Evolutionary conservation across 2,888 invertebrate species (phyloP).

Genomic region (Leptinotarsa rubiginosa): DNA sequence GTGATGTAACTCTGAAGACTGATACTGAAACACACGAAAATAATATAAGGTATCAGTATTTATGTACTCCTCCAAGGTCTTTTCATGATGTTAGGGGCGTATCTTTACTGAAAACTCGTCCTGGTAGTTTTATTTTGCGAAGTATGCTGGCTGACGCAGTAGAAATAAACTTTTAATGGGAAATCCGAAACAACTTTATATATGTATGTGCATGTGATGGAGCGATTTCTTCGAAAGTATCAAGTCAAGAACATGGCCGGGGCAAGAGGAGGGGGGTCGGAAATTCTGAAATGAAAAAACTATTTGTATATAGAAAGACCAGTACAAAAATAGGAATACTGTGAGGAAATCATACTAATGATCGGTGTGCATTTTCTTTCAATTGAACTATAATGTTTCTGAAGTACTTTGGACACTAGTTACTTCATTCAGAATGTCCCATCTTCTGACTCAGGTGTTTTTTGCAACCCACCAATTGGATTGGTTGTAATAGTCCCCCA

Average conservation of each 20-base stretch:
- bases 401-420: no score
- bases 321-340: no score
- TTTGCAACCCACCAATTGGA: no score
- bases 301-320: no score
- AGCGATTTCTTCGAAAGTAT: not conserved
- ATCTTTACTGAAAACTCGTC: constrained; percentile 12
- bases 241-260: not conserved
- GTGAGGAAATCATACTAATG: no score
- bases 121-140: constrained; percentile 9
- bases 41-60: constrained; percentile 7
- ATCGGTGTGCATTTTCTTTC: no score
- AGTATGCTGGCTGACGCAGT: constrained; percentile 16
- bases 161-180: not conserved
- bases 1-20: not conserved
- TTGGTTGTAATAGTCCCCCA: no score
- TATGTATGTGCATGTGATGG: not conserved
- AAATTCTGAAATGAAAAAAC: not conserved
- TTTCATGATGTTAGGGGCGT: constrained; percentile 3
- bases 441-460: no score
- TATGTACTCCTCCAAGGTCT: constrained; percentile 13
- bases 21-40: constrained; percentile 5
- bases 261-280: not conserved
- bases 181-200: not conserved
- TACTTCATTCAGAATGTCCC: no score
- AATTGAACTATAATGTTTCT: no score